phyloP scores from a whole-genome alignment of 1,140 invertebrate genomes.

The Achroia grisella region DNA sequence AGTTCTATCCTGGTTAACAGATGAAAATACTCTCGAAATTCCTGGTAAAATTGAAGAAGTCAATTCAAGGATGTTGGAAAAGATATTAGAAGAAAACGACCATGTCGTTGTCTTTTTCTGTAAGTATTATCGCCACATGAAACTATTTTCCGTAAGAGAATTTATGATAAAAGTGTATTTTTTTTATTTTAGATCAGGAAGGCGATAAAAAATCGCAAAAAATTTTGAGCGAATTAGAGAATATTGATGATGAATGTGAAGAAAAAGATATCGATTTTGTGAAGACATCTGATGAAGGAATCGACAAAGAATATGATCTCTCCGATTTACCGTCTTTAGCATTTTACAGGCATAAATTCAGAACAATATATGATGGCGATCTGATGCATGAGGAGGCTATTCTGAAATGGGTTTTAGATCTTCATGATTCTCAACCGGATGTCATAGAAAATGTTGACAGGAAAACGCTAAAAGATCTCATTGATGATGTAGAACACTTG shows the following conservation, averaged over 20 bases:
- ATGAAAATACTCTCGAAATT: constrained; percentile 92
- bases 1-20: constrained; percentile 92
- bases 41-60: constrained; percentile 96
- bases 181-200: constrained; percentile 82
- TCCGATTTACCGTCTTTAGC: constrained; percentile 87
- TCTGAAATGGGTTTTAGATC: constrained; percentile 90
- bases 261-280: constrained; percentile 94
- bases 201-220: constrained; percentile 92
- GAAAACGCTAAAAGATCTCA: constrained; percentile 90
- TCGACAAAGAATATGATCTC: constrained; percentile 93
- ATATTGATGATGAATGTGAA: constrained; percentile 96
- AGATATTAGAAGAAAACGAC: constrained; percentile 90
- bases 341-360: constrained; percentile 93
- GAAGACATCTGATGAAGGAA: constrained; percentile 92
- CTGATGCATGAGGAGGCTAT: constrained; percentile 94
- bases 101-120: constrained; percentile 95
- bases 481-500: constrained; percentile 92
- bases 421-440: constrained; percentile 89
- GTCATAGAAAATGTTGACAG: constrained; percentile 94
- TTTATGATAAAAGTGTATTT: not conserved
- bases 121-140: constrained; percentile 73
- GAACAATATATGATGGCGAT: constrained; percentile 90
- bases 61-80: constrained; percentile 92
- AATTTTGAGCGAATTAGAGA: constrained; percentile 92
- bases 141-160: not conserved